phyloP scores from a whole-genome alignment of 2,113 vertebrate genomes.

The Salvelinus fontinalis region DNA sequence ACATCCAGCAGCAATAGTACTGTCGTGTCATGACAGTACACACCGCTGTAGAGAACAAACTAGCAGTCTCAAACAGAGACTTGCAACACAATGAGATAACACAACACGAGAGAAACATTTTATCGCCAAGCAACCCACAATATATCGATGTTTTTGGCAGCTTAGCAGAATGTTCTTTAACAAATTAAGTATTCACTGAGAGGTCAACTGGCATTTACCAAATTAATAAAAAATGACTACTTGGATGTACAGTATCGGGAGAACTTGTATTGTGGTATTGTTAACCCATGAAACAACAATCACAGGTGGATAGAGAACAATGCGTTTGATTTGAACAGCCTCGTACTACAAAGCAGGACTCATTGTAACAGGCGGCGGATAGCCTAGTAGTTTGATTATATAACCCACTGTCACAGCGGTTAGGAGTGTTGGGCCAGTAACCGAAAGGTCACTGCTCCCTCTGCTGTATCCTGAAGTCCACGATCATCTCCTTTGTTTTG shows the following conservation, averaged over 20 bases:
- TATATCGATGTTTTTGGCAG: not conserved
- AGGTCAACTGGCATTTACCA: not conserved
- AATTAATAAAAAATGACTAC: not conserved
- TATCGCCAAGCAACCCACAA: not conserved
- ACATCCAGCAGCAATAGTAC: not conserved
- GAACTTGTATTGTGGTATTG: not conserved
- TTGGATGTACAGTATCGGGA: not conserved
- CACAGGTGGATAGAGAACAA: not conserved
- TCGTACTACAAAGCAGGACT: not conserved
- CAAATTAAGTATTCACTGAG: not conserved
- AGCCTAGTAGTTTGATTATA: not conserved
- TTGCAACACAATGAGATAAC: not conserved
- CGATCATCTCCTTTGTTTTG: too few species aligned
- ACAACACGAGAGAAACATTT: not conserved
- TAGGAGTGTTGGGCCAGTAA: too few species aligned
- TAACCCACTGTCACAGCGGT: too few species aligned
- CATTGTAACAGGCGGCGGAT: not conserved
- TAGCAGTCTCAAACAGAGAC: conserved; percentile 6
- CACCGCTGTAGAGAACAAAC: not conserved
- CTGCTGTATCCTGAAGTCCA: too few species aligned
- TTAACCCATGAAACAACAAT: not conserved
- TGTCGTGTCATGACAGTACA: too few species aligned
- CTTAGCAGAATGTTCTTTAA: not conserved
- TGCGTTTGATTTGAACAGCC: not conserved
- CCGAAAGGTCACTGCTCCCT: too few species aligned